A percentile compares a stretch with the other conserved stretches of the same genome.
phyloP scores from a whole-genome alignment of 2,797 vertebrate genomes.

The Mus spretus region DNA sequence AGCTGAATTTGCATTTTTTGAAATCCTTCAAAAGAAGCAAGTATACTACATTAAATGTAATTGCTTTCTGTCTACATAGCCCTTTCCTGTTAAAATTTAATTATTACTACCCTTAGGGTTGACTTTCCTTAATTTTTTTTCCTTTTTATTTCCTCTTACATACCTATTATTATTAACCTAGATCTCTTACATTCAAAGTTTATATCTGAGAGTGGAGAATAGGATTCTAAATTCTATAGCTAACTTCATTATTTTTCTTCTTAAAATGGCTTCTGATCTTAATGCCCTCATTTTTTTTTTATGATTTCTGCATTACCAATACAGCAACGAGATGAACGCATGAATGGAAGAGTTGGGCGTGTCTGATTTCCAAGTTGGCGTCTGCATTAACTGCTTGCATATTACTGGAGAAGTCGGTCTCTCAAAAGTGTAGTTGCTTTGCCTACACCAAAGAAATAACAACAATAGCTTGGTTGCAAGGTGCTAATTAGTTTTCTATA shows the following conservation, averaged over 20 bases:
- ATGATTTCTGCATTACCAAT: slow-evolving; percentile 17
- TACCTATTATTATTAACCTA: slow-evolving; percentile 77
- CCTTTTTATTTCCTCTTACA: slow-evolving; percentile 74
- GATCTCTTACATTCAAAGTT: slow-evolving; percentile 62
- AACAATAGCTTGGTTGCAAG: background rate
- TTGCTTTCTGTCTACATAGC: slow-evolving; percentile 76
- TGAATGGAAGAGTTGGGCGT: background rate
- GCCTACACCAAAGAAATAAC: background rate
- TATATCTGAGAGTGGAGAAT: slow-evolving; percentile 62
- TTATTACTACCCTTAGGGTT: slow-evolving; percentile 77
- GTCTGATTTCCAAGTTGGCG: background rate
- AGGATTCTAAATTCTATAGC: slow-evolving; percentile 67
- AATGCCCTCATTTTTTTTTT: slow-evolving; percentile 74
- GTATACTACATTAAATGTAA: slow-evolving; percentile 76
- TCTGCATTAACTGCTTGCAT: background rate
- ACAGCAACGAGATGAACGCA: background rate
- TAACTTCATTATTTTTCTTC: slow-evolving; percentile 65
- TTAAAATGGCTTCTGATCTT: slow-evolving; percentile 74
- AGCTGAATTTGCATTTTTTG: slow-evolving; percentile 35
- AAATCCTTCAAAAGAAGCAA: slow-evolving; percentile 71
- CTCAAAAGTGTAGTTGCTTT: background rate
- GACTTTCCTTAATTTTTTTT: slow-evolving; percentile 78
- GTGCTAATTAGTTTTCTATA: background rate
- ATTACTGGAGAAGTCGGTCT: background rate
- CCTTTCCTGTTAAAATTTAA: slow-evolving; percentile 81